Evolutionary conservation across 2,113 vertebrate genomes (phyloP).

Genomic region (Malurus melanocephalus): DNA sequence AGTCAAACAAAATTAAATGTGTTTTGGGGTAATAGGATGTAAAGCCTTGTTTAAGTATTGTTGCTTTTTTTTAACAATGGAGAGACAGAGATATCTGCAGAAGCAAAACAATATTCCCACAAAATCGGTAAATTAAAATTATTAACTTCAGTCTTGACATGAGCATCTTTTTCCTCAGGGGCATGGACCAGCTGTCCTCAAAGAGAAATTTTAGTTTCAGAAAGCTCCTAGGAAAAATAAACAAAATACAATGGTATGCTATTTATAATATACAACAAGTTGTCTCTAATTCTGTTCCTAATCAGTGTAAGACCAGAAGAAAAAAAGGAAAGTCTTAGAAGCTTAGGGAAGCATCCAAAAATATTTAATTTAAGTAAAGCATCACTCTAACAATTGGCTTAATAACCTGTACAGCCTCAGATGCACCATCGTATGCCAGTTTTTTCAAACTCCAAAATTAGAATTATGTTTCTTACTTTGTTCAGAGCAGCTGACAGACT

Average conservation of each 20-base stretch:
- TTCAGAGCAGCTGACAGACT: not conserved
- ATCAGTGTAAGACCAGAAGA: not conserved
- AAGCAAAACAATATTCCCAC: not conserved
- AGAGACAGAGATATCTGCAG: not conserved
- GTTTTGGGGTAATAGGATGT: slow-evolving; percentile 43
- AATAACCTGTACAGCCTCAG: not conserved
- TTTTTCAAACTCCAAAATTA: not conserved
- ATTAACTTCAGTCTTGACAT: slow-evolving; percentile 17
- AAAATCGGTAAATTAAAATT: slow-evolving; percentile 31
- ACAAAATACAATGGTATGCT: not conserved
- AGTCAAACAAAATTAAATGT: slow-evolving; percentile 50
- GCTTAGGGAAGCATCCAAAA: not conserved
- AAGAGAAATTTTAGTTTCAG: slow-evolving; percentile 12
- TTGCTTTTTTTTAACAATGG: not conserved
- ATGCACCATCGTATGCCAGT: not conserved
- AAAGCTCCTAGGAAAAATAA: not conserved
- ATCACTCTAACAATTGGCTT: not conserved
- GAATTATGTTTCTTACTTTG: not conserved
- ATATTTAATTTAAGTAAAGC: not conserved
- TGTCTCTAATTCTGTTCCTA: not conserved
- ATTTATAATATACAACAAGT: not conserved
- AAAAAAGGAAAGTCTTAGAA: not conserved
- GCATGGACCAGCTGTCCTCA: not conserved
- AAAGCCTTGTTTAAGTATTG: slow-evolving; percentile 21
- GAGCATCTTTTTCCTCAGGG: slow-evolving; percentile 20